phyloP scores from a whole-genome alignment of 1,140 invertebrate species.

The Drosophila sp. region DNA sequence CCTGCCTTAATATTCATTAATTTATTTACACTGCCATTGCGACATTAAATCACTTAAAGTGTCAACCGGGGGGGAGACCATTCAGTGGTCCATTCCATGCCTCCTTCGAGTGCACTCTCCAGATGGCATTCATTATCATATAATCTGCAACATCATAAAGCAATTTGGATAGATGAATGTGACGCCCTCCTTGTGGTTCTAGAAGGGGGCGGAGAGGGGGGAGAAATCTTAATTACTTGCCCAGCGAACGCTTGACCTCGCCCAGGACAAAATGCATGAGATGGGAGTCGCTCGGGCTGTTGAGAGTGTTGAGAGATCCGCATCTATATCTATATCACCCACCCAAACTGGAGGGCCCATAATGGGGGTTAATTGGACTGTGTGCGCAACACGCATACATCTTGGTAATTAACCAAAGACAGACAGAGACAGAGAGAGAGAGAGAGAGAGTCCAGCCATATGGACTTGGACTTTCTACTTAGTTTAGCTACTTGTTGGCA shows the following conservation, averaged over 20 bases:
- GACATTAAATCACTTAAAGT: constrained; percentile 83
- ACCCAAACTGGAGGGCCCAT: constrained; percentile 58
- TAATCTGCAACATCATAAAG: constrained; percentile 82
- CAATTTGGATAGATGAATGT: constrained; percentile 60
- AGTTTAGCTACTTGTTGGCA: constrained; percentile 13
- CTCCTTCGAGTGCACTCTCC: constrained; percentile 62
- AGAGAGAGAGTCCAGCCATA: constrained; percentile 49
- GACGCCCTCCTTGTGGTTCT: constrained; percentile 46
- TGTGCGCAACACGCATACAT: constrained; percentile 83
- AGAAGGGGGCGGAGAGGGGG: constrained; percentile 22
- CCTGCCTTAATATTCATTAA: constrained; percentile 61
- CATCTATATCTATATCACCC: constrained; percentile 46
- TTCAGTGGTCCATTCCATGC: constrained; percentile 18
- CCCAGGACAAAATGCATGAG: constrained; percentile 55
- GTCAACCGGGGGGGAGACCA: constrained; percentile 65
- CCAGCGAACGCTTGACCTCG: constrained; percentile 73
- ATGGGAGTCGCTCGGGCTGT: constrained; percentile 36
- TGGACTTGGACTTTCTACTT: constrained; percentile 49
- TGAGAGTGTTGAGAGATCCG: constrained; percentile 13
- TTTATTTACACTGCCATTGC: constrained; percentile 36
- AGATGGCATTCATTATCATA: constrained; percentile 82
- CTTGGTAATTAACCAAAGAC: constrained; percentile 80
- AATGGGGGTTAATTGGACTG: constrained; percentile 83
- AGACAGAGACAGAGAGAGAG: constrained; percentile 1
- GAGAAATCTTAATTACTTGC: constrained; percentile 78